Percentiles rank a stretch among this genome's conserved stretches.
Conservation (phyloP, 2,113 vertebrate genomes). For the Propithecus coquereli region DNA sequence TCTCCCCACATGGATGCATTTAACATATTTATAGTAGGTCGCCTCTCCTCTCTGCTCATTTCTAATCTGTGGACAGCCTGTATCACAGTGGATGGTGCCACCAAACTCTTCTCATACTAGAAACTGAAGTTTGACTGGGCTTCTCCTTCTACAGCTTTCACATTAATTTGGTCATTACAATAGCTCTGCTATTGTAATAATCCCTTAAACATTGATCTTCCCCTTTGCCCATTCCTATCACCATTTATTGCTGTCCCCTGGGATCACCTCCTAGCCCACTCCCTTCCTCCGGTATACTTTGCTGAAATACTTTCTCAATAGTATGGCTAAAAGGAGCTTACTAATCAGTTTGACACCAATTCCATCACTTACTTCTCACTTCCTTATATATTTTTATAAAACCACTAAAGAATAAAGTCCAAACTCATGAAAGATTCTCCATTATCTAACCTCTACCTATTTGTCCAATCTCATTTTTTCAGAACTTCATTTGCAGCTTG, state of each 20-base stretch:
- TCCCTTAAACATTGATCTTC: background rate
- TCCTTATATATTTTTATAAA: background rate
- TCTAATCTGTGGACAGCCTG: background rate
- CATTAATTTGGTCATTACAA: background rate
- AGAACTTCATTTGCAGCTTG: background rate
- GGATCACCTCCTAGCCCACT: background rate
- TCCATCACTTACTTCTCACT: background rate
- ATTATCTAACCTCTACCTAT: background rate
- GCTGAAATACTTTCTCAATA: background rate
- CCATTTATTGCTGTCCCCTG: accelerated
- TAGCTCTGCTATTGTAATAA: background rate
- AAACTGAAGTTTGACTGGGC: background rate
- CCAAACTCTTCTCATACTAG: background rate
- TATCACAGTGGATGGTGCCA: no score
- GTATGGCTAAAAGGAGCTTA: background rate
- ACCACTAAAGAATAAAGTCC: background rate
- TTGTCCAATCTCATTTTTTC: background rate
- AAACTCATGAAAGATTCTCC: background rate
- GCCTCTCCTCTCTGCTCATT: background rate
- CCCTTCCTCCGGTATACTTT: accelerated
- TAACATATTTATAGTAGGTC: accelerated
- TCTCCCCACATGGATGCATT: accelerated
- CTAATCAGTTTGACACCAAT: background rate
- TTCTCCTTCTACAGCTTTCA: background rate
- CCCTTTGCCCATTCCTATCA: no score